A percentile compares a stretch with the other conserved stretches of the same genome.
These are phyloP conservation scores for Eristalis pertinax DNA, from an alignment of 2,888 invertebrate genomes.

Conservation along the genomic window DNA sequence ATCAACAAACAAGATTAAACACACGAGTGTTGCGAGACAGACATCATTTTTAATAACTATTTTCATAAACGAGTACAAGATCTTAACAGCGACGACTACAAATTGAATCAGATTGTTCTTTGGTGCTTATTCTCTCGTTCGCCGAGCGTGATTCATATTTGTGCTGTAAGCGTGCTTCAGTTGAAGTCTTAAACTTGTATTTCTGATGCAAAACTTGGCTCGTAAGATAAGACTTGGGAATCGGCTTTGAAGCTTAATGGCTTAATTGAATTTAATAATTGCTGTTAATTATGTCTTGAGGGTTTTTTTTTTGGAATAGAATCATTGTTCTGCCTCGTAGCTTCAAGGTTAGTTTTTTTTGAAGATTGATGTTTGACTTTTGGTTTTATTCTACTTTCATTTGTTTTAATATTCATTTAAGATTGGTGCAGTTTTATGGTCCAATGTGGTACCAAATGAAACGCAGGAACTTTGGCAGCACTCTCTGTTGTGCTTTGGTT, in stretches of 20 bases:
- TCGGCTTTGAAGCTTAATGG: not conserved
- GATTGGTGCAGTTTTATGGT: not conserved
- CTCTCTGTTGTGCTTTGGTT: not conserved
- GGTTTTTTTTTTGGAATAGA: not conserved
- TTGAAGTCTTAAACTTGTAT: not conserved
- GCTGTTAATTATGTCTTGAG: not conserved
- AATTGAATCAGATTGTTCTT: not conserved
- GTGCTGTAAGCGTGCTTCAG: too few relatives aligned
- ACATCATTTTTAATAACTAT: not conserved
- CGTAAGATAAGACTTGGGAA: not conserved
- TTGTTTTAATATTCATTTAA: not conserved
- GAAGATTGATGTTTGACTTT: not conserved
- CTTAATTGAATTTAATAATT: slow-evolving; percentile 1
- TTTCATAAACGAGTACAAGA: not conserved
- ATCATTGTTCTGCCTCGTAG: not conserved
- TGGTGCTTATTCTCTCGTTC: not conserved
- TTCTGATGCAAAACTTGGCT: not conserved
- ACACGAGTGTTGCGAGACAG: not conserved
- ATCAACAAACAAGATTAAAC: not conserved
- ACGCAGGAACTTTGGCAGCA: not conserved
- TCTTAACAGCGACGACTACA: not conserved
- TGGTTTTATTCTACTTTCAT: not conserved
- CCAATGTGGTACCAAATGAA: not conserved
- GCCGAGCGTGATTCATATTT: not conserved
- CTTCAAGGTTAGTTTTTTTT: not conserved